Percentiles rank a stretch among this genome's conserved stretches.
phyloP scores from a whole-genome alignment of 2,113 vertebrate species.

The Silurus asotus region DNA sequence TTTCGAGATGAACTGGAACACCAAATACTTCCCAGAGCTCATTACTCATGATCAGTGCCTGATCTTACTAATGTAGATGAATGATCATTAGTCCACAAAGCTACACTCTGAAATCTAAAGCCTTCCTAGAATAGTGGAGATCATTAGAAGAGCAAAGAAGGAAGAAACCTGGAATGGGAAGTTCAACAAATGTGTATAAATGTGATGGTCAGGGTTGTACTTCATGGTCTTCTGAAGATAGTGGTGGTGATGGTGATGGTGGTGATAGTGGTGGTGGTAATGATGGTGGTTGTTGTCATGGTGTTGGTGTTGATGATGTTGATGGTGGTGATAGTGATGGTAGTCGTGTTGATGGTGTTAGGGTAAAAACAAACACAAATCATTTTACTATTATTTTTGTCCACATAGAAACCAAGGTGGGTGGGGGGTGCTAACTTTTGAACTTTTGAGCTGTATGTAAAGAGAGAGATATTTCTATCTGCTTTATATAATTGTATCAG shows the following conservation, averaged over 20 bases:
- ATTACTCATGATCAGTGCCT: neutral
- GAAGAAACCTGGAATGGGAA: neutral
- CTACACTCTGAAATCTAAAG: neutral
- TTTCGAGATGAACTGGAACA: neutral
- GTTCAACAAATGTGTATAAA: neutral
- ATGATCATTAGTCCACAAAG: neutral
- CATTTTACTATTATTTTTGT: neutral
- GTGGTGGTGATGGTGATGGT: neutral
- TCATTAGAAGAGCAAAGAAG: neutral
- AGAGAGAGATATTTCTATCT: neutral
- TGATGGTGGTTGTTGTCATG: too few relatives aligned
- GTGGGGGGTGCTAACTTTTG: neutral
- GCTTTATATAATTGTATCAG: neutral
- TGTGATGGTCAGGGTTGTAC: neutral
- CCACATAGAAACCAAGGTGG: too few relatives aligned
- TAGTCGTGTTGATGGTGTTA: neutral
- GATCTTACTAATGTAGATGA: neutral
- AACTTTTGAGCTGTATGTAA: neutral
- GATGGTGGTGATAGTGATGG: too few relatives aligned
- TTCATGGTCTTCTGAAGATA: neutral
- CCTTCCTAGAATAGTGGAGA: neutral
- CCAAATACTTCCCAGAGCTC: neutral
- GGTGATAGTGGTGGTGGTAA: neutral
- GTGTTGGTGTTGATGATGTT: too few relatives aligned
- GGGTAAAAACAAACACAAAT: neutral